Evolutionary conservation across 23 tunicate genomes (phyloP), one percentile per base, ranked within the genome.

Genomic region (Phallusia fumigata): DNA sequence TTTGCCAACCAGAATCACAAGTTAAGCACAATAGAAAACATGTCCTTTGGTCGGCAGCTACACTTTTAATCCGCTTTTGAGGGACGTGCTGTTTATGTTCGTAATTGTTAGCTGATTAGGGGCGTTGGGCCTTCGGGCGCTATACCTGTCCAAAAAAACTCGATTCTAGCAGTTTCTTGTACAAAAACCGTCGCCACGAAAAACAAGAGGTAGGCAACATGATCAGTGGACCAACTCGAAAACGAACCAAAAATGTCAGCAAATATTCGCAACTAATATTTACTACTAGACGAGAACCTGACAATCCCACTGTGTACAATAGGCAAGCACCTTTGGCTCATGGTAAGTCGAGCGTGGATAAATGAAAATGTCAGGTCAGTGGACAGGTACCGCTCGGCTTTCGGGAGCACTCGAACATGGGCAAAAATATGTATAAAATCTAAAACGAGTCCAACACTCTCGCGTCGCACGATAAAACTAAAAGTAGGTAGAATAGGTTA

Each of bases 301-400:
- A 21, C 26, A 21, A 1, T 58, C 69, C 69, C 69, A 58, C 69
- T 58, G 69, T 58, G 28, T 58, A 21, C 69, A 58, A 58, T 24
- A 40, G 69, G 69, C 69, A 58, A 58, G 69, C 28, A 58, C 69
- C 69, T 3, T 24, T 58, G 69, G 69, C 69, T 58, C 28, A 58
- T 24, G 69, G 69, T 58, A 58, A 58, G 69, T 24, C 28, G 13
- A 58, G 28, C 28, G 69, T 3, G 16, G 28, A 24, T 58, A 21
- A 6, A 58, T 24, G 28, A 24, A 24, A 58, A 58, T 21, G 69
- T 58, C 69, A 58, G 69, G 69, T 22, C 47, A 40, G 47, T 3
- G 47, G 10, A 40, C 5, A 40, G 8, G 10, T 3, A 3, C 47
- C 8, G 5, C 10, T 5, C 47, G 47, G 8, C 10, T 40, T 40